phyloP scores from a whole-genome alignment of 2,113 vertebrate genomes.

The Psophia crepitans region DNA sequence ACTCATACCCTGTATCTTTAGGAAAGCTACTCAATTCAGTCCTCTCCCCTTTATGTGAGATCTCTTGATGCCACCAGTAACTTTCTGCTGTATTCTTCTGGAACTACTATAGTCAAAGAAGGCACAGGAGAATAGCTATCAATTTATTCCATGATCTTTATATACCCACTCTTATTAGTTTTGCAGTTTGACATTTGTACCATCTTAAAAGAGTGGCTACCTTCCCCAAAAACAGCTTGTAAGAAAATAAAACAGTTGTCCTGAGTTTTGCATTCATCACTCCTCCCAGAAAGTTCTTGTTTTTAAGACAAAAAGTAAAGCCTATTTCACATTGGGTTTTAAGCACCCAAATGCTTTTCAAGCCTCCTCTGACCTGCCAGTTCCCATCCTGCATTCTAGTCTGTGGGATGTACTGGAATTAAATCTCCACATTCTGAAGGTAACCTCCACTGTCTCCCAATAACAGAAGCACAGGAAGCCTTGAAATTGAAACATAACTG shows the following conservation, averaged over 20 bases:
- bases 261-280: not conserved
- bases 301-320: not conserved
- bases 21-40: not conserved
- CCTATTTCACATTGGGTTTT: not conserved
- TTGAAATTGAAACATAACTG: not conserved
- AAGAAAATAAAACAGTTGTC: not conserved
- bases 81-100: not conserved
- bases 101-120: not conserved
- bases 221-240: not conserved
- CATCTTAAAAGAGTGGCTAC: not conserved
- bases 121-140: not conserved
- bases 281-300: not conserved
- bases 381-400: not conserved
- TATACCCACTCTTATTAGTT: not conserved
- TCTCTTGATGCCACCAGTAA: not conserved
- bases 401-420: not conserved
- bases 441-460: not conserved
- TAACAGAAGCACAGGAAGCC: not conserved
- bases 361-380: not conserved
- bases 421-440: not conserved
- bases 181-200: not conserved
- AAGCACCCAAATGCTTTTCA: not conserved
- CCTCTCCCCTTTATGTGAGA: not conserved
- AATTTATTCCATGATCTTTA: not conserved
- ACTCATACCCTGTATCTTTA: not conserved